Percentiles rank a stretch among this genome's conserved stretches.
Evolutionary conservation across 1,140 invertebrate species (phyloP).

Genomic region (Diabrotica undecimpunctata): DNA sequence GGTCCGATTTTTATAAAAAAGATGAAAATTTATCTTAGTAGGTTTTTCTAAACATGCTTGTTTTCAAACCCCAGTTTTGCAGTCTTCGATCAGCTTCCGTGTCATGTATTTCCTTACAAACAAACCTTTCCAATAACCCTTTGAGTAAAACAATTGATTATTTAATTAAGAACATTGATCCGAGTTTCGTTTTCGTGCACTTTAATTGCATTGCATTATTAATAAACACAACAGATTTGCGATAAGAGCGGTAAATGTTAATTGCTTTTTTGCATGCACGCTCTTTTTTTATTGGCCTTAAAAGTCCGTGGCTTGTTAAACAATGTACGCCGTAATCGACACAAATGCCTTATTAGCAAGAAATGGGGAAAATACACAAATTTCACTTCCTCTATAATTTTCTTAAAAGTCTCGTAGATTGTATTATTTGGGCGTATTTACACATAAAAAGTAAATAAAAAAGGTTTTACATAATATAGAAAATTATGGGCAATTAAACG

Average conservation of each 20-base stretch:
- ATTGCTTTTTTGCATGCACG: conserved; percentile 46
- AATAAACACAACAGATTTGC: conserved; percentile 47
- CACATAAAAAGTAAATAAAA: too few species aligned
- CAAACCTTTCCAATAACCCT: conserved; percentile 18
- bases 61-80: too few species aligned
- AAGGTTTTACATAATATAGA: too few species aligned
- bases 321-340: conserved; percentile 32
- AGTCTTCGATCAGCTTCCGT: too few species aligned
- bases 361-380: neutral
- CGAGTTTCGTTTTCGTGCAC: conserved; percentile 38
- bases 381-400: too few species aligned
- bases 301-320: conserved; percentile 36
- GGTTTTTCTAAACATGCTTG: too few species aligned
- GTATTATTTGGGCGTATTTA: too few species aligned
- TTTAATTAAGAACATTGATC: conserved; percentile 45
- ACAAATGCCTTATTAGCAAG: conserved; percentile 26
- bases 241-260: conserved; percentile 46
- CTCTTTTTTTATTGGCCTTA: conserved; percentile 39
- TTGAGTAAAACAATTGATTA: conserved; percentile 39
- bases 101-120: neutral
- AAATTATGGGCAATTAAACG: too few species aligned
- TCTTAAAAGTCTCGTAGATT: too few species aligned
- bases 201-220: conserved; percentile 47
- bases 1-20: too few species aligned
- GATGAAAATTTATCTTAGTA: too few species aligned